Evolutionary conservation across 2,113 vertebrate genomes (phyloP).

Genomic region (Falco punctatus): DNA sequence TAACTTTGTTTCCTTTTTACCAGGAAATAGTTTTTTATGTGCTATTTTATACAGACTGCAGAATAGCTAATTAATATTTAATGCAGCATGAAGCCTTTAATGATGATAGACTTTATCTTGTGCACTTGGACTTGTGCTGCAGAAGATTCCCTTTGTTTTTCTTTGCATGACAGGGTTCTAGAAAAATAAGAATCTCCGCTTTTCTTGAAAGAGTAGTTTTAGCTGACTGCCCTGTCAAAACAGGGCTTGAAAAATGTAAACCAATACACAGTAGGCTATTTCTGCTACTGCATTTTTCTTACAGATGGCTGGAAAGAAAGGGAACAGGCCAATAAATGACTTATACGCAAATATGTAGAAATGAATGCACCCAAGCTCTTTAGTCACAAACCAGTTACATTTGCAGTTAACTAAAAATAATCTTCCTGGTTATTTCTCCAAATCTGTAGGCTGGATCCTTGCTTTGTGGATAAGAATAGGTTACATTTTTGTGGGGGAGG

Average conservation of each 20-base stretch:
- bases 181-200: not conserved
- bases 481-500: constrained; percentile 52
- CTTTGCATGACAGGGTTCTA: not conserved
- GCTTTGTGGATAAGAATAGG: constrained; percentile 34
- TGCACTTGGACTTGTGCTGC: not conserved
- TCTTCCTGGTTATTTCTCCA: not conserved
- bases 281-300: constrained; percentile 13
- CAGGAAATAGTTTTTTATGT: not conserved
- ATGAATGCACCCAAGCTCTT: not conserved
- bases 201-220: not conserved
- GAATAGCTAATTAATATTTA: not conserved
- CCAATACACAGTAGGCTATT: not conserved
- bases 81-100: not conserved
- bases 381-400: not conserved
- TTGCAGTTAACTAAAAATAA: not conserved
- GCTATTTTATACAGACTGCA: not conserved
- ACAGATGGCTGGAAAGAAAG: not conserved
- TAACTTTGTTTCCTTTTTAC: not conserved
- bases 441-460: not conserved
- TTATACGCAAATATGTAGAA: not conserved
- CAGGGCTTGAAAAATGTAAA: not conserved
- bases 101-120: not conserved
- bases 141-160: not conserved
- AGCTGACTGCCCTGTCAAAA: not conserved
- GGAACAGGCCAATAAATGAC: not conserved